phyloP scores from a whole-genome alignment of 2,888 invertebrate genomes.

The Neoaliturus tenellus region DNA sequence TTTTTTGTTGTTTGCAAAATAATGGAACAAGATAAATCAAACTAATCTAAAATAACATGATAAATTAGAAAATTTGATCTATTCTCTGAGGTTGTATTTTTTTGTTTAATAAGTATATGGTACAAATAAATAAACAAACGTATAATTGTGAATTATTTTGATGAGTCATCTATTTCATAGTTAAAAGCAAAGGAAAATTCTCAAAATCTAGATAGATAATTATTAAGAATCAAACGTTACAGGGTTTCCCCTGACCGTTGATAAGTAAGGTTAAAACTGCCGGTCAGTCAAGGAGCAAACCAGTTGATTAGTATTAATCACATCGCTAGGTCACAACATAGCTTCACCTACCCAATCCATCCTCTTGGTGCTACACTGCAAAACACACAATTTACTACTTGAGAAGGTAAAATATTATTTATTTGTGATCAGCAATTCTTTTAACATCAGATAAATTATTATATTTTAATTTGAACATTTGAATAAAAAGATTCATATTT shows the following conservation, averaged over 20 bases:
- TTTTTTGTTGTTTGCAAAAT: too few relatives aligned
- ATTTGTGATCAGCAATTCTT: too few relatives aligned
- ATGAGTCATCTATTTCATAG: too few relatives aligned
- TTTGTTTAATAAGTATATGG: too few relatives aligned
- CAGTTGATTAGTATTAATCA: slow-evolving; percentile 6
- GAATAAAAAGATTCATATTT: not conserved
- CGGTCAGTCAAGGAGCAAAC: not conserved
- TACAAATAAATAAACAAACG: too few relatives aligned
- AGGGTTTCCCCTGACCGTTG: not conserved
- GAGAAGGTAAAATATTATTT: not conserved
- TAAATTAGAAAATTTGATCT: too few relatives aligned
- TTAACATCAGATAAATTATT: not conserved
- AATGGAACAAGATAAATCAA: too few relatives aligned
- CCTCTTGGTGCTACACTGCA: not conserved
- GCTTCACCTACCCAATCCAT: slow-evolving; percentile 4
- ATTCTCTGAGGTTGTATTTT: too few relatives aligned
- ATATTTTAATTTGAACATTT: not conserved
- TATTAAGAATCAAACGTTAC: not conserved
- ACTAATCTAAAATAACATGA: too few relatives aligned
- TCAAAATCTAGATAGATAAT: not conserved
- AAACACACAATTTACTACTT: not conserved
- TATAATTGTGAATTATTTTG: too few relatives aligned
- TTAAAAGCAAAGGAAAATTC: too few relatives aligned
- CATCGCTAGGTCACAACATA: not conserved
- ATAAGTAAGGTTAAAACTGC: not conserved